Conservation (phyloP, 1,140 invertebrate genomes). For the Trachelipus rathkii region DNA sequence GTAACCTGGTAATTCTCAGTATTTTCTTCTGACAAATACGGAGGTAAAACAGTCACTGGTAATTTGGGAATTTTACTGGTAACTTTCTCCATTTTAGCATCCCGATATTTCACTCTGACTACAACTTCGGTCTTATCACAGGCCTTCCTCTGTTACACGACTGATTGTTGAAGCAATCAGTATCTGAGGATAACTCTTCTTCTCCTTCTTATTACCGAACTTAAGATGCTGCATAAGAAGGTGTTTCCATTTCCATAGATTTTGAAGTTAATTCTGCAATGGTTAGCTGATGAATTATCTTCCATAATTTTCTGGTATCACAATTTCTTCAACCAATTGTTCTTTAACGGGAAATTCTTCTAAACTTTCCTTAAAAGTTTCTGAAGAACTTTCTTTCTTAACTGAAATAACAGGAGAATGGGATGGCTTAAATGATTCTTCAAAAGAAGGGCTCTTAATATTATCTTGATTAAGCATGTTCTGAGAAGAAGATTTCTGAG, state of each 20-base stretch:
- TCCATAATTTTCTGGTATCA: too few species aligned
- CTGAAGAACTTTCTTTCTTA: neutral
- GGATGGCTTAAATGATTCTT: neutral
- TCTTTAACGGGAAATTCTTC: too few species aligned
- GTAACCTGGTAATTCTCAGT: neutral
- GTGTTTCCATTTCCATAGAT: too few species aligned
- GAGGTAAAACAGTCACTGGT: neutral
- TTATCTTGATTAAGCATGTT: conserved; percentile 34
- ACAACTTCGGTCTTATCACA: neutral
- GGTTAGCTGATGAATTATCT: too few species aligned
- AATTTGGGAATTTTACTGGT: neutral
- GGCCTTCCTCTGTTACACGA: neutral
- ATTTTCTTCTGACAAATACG: neutral
- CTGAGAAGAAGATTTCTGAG: conserved; percentile 32
- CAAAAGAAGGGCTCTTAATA: neutral
- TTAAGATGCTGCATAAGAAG: too few species aligned
- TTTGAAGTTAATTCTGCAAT: too few species aligned
- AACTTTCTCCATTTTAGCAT: neutral
- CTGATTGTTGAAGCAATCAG: neutral
- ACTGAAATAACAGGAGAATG: neutral
- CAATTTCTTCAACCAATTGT: too few species aligned
- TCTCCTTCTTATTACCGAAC: neutral
- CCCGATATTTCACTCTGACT: neutral
- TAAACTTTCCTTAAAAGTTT: neutral
- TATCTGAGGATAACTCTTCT: neutral